phyloP scores from a whole-genome alignment of 2,888 invertebrate species.

The Eumerus sabulonum region DNA sequence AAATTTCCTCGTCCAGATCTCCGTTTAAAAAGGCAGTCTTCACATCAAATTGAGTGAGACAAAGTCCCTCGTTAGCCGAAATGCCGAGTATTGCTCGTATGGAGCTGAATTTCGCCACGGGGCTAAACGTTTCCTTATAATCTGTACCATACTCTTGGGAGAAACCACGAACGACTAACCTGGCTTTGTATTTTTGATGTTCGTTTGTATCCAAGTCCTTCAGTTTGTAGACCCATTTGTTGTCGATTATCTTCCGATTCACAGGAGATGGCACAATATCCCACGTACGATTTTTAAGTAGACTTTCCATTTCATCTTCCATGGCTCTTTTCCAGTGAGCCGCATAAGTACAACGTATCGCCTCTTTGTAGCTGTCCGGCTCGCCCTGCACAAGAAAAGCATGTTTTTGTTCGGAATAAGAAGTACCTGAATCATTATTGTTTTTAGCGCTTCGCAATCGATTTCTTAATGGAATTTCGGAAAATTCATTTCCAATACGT shows the following conservation, averaged over 20 bases:
- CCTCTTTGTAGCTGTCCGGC: constrained; percentile 15
- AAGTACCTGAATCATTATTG: too few species aligned
- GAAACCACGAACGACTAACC: constrained; percentile 72
- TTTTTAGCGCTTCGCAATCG: neutral
- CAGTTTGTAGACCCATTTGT: constrained; percentile 71
- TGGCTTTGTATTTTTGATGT: constrained; percentile 69
- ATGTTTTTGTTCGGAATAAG: neutral
- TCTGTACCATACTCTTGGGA: constrained; percentile 70
- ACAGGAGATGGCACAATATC: constrained; percentile 35
- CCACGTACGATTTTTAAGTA: constrained; percentile 55
- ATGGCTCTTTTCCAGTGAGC: constrained; percentile 51
- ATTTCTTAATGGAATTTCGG: neutral
- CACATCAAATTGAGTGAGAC: constrained; percentile 51
- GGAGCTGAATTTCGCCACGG: constrained; percentile 70
- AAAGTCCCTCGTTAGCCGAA: constrained; percentile 37
- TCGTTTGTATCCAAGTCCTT: constrained; percentile 49
- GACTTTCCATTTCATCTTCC: constrained; percentile 38
- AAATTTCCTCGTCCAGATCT: constrained; percentile 41
- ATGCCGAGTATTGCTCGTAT: constrained; percentile 64
- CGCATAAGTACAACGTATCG: constrained; percentile 3
- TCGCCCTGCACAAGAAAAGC: neutral
- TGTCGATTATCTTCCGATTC: constrained; percentile 61
- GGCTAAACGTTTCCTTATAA: constrained; percentile 73
- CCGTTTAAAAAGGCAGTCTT: constrained; percentile 60
- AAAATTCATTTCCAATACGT: too few species aligned